Conservation (phyloP, 2,888 invertebrate species). For the Himalopsyche tibetana region DNA sequence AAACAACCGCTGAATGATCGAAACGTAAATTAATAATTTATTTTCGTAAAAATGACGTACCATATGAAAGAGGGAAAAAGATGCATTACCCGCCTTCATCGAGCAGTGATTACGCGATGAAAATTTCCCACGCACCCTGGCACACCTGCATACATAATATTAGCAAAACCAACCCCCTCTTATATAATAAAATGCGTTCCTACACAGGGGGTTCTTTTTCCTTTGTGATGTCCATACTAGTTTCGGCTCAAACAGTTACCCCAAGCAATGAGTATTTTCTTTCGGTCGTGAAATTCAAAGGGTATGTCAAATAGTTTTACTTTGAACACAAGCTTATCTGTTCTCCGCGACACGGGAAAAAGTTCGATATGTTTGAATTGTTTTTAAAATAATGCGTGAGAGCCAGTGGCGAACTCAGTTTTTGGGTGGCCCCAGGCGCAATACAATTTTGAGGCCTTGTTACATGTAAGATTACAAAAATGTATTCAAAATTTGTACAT, state of each 20-base stretch:
- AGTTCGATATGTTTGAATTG: too few relatives aligned
- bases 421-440: too few relatives aligned
- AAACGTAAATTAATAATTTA: too few relatives aligned
- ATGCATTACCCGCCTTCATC: not conserved
- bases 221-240: not conserved
- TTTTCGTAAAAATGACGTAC: too few relatives aligned
- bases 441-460: too few relatives aligned
- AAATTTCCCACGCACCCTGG: conserved; percentile 1
- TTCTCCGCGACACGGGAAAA: not conserved
- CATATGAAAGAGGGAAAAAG: too few relatives aligned
- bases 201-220: not conserved
- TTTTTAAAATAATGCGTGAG: too few relatives aligned
- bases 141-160: not conserved
- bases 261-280: conserved; percentile 1
- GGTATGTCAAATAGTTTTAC: not conserved
- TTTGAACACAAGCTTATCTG: not conserved
- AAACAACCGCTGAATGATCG: too few relatives aligned
- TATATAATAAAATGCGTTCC: not conserved
- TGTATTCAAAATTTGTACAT: too few relatives aligned
- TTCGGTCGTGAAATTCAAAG: not conserved
- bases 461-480: too few relatives aligned
- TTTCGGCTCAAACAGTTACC: not conserved
- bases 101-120: not conserved
- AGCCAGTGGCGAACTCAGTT: too few relatives aligned
- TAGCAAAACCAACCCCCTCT: not conserved